Conservation (phyloP, 2,113 vertebrate species). For the Camelus bactrianus region DNA sequence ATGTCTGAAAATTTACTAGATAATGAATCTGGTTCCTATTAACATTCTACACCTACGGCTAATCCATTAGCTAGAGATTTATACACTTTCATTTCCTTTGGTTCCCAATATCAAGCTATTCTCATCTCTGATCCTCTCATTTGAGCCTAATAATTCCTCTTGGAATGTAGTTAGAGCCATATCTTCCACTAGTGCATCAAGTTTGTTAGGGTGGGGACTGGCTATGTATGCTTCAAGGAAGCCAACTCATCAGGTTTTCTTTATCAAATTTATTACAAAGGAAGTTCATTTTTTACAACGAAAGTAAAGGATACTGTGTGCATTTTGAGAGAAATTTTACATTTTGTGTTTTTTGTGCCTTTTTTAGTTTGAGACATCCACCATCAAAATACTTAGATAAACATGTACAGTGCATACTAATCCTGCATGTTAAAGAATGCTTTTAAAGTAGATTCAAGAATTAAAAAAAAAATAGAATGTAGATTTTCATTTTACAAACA, state of each 20-base stretch:
- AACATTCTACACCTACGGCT: not conserved
- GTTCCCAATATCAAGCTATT: not conserved
- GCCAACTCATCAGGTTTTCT: not conserved
- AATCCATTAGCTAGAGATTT: not conserved
- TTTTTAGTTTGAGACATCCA: not conserved
- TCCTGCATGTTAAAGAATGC: not conserved
- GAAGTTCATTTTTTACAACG: not conserved
- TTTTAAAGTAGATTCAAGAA: not conserved
- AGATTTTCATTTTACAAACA: conserved; percentile 26
- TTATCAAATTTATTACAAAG: not conserved
- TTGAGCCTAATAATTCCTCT: not conserved
- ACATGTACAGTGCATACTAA: not conserved
- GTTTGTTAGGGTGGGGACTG: not conserved
- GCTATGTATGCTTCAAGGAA: conserved; percentile 2
- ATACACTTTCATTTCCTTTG: conserved; percentile 39
- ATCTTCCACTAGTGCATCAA: not conserved
- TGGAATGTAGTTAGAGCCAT: not conserved
- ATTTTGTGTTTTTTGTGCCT: not conserved
- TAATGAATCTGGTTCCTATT: not conserved
- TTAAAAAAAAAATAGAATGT: not conserved
- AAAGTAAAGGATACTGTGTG: not conserved
- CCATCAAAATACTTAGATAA: not conserved
- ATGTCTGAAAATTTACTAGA: not conserved
- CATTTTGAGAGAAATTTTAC: conserved; percentile 19
- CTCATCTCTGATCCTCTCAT: not conserved